phyloP scores from a whole-genome alignment of 92 coral and sea anemone genomes.

The Isaurus tuberculatus region DNA sequence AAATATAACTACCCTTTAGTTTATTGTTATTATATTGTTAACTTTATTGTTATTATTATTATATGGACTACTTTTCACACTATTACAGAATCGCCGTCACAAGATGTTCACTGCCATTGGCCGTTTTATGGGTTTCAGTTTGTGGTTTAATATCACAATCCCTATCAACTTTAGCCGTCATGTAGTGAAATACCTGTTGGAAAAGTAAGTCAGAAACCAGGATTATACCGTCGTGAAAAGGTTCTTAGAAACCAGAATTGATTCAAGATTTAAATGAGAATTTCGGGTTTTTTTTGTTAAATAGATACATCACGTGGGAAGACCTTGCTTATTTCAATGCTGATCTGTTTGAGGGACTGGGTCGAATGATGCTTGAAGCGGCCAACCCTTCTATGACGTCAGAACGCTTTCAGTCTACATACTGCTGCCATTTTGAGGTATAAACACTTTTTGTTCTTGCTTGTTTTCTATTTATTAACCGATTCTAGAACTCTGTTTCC shows the following conservation, averaged over 20 bases:
- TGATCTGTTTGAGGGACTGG: slow-evolving; percentile 91
- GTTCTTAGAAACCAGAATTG: too few species aligned
- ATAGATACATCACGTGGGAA: slow-evolving; percentile 88
- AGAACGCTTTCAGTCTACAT: slow-evolving; percentile 84
- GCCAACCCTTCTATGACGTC: slow-evolving; percentile 81
- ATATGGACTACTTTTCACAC: background rate
- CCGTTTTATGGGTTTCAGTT: slow-evolving; percentile 86
- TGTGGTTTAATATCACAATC: slow-evolving; percentile 91
- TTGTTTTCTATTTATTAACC: too few species aligned
- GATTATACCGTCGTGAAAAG: too few species aligned
- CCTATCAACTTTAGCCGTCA: slow-evolving; percentile 90
- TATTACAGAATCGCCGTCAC: slow-evolving; percentile 75
- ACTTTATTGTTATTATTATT: background rate
- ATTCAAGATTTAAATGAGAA: too few species aligned
- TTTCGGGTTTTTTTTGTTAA: background rate
- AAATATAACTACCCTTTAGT: too few species aligned
- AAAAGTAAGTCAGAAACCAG: slow-evolving; percentile 73
- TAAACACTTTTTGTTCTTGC: too few species aligned
- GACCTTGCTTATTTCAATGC: slow-evolving; percentile 92
- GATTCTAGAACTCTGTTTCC: too few species aligned
- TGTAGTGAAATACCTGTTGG: slow-evolving; percentile 78
- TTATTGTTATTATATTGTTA: background rate
- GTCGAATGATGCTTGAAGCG: slow-evolving; percentile 91
- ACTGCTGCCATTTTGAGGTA: slow-evolving; percentile 97
- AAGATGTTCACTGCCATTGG: slow-evolving; percentile 94